phyloP scores from a whole-genome alignment of 2,888 invertebrate species.

The Pterostichus madidus region DNA sequence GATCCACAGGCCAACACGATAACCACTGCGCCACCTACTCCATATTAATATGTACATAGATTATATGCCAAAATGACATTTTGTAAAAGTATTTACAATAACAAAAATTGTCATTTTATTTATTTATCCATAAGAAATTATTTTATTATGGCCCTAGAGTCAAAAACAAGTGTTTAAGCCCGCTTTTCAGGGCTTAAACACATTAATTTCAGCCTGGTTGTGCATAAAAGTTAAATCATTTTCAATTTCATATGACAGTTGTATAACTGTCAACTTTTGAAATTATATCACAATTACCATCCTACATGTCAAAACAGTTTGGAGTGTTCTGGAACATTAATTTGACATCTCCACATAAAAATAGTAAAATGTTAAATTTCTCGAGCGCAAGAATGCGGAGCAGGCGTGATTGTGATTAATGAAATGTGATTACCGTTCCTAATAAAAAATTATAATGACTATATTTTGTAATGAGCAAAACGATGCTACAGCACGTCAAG shows the following conservation, averaged over 20 bases:
- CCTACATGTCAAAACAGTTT: background rate
- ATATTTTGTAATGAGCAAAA: conserved; percentile 4
- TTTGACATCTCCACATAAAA: background rate
- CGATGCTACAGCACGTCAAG: background rate
- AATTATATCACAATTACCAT: background rate
- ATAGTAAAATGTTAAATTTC: background rate
- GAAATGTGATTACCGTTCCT: conserved; percentile 18
- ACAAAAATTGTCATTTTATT: too few relatives aligned
- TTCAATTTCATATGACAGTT: background rate
- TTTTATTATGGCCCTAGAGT: too few relatives aligned
- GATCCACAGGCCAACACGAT: too few relatives aligned
- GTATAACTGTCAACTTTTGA: background rate
- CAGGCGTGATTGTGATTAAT: conserved; percentile 22
- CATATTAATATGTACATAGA: too few relatives aligned
- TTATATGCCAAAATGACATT: too few relatives aligned
- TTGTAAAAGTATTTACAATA: too few relatives aligned
- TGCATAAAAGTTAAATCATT: background rate
- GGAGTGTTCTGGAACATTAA: background rate
- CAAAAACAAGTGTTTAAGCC: too few relatives aligned
- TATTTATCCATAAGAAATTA: too few relatives aligned
- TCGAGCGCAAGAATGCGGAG: conserved; percentile 16
- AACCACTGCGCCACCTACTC: too few relatives aligned
- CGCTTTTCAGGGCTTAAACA: too few relatives aligned
- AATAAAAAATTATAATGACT: conserved; percentile 21
- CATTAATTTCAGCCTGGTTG: too few relatives aligned